Conservation (phyloP, 2,797 vertebrate genomes). For the Bradypodion ventrale region DNA sequence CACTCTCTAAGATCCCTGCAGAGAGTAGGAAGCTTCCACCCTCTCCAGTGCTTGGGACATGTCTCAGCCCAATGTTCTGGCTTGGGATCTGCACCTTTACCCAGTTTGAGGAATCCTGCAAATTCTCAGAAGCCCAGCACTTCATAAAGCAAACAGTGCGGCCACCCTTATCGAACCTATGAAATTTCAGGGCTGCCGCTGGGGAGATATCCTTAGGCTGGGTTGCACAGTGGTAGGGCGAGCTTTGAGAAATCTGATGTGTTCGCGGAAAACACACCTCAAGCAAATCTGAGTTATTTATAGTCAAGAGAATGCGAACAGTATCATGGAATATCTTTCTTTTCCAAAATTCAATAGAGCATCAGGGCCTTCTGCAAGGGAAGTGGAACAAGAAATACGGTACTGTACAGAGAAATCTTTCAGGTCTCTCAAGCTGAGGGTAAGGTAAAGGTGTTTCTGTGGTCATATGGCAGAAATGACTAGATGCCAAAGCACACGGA, state of each 20-base stretch:
- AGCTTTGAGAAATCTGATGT: not conserved
- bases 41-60: not conserved
- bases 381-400: too few relatives aligned
- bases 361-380: not conserved
- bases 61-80: not conserved
- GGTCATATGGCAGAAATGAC: too few relatives aligned
- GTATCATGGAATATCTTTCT: not conserved
- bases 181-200: not conserved
- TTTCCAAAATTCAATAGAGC: not conserved
- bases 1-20: not conserved
- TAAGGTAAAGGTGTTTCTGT: too few relatives aligned
- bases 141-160: not conserved
- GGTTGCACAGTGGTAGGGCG: not conserved
- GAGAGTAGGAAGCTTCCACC: not conserved
- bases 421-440: too few relatives aligned
- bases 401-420: too few relatives aligned
- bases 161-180: conserved; percentile 6
- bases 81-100: not conserved
- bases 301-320: conserved; percentile 1
- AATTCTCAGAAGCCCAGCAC: not conserved
- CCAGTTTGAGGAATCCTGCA: not conserved
- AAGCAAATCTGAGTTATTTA: not conserved
- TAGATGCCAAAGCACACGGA: too few relatives aligned
- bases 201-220: not conserved
- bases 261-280: not conserved